Conservation (phyloP, 2,797 vertebrate genomes). For the Luscinia megarhynchos region DNA sequence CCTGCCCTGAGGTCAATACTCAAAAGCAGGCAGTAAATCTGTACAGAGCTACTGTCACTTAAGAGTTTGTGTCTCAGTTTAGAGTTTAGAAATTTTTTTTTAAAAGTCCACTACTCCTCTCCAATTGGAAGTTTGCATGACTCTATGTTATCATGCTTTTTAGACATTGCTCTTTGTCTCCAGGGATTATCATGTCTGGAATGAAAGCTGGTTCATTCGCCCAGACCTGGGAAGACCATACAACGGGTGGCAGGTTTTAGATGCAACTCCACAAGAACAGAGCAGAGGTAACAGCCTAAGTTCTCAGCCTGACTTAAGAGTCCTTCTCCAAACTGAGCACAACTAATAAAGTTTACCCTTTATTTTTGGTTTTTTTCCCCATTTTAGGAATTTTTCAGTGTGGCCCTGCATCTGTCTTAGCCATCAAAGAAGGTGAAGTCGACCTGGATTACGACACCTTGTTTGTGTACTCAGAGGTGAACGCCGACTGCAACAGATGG, state of each 20-base stretch:
- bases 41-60: not conserved
- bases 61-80: not conserved
- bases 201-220: constrained; percentile 87
- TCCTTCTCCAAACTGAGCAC: not conserved
- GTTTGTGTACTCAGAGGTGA: constrained; percentile 79
- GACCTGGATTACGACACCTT: constrained; percentile 73
- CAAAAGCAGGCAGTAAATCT: not conserved
- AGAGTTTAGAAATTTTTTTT: not conserved
- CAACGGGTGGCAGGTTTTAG: constrained; percentile 89
- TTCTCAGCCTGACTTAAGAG: not conserved
- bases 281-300: constrained; percentile 79
- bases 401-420: constrained; percentile 77
- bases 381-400: constrained; percentile 77
- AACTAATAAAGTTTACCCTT: not conserved
- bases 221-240: constrained; percentile 80
- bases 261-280: constrained; percentile 89
- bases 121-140: not conserved
- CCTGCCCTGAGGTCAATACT: not conserved
- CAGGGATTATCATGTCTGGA: constrained; percentile 95
- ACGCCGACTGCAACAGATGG: constrained; percentile 78
- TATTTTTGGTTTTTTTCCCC: not conserved
- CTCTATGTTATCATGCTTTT: not conserved
- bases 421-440: constrained; percentile 79
- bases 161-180: not conserved
- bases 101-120: not conserved